Evolutionary conservation across 2,113 vertebrate genomes (phyloP), one percentile per base, ranked within the genome.

Genomic region (Elephas maximus): DNA sequence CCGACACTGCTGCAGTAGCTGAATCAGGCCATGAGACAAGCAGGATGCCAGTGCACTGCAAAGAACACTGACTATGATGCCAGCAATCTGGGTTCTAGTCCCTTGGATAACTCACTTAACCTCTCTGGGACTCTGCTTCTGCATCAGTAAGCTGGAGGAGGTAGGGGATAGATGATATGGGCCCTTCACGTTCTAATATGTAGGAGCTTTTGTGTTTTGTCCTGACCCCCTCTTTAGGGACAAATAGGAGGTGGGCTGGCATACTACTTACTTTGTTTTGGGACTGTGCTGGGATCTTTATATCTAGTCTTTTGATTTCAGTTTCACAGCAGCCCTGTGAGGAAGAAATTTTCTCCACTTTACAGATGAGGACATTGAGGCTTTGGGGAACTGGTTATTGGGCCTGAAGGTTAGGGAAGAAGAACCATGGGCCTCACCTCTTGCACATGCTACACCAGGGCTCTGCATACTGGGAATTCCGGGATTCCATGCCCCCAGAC

Each of bases 321-420:
- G 88, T n/a, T 92, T 94, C 37, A 69, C 10, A 93, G 62, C 20
- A 83, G 48, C 8, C 80, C 77, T 62, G 17, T 48, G 63, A 94
- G 53, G 37, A 90, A 88, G 67, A 44, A 85, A 78, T 63, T 67
- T 48, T 76, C 18, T 11, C 74, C 10, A 91, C 79, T 96, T 92
- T 88, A 93, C n/a, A 96, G 65, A 95, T 74, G 60, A 90, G 1
- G 28, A 92, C 53, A 53, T 20, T 83, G 69, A 92, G 41, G 57
- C 44, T 83, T 62, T 44, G 51, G 81, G 60, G 51, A 67, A 84
- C 11, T 65, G 69, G 26, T 44, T 26, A 15, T 41, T 81, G 78
- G 74, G 23, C 37, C 33, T 74, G 24, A 53, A 88, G 65, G 21
- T 24, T 71, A 51, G 60, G 77, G 48, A 65, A 88, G 44, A 82